Percentiles rank a stretch among this genome's conserved stretches.
These are phyloP conservation scores for Cirrhinus mrigala DNA, from an alignment of 2,797 vertebrate species.

Conservation along the genomic window DNA sequence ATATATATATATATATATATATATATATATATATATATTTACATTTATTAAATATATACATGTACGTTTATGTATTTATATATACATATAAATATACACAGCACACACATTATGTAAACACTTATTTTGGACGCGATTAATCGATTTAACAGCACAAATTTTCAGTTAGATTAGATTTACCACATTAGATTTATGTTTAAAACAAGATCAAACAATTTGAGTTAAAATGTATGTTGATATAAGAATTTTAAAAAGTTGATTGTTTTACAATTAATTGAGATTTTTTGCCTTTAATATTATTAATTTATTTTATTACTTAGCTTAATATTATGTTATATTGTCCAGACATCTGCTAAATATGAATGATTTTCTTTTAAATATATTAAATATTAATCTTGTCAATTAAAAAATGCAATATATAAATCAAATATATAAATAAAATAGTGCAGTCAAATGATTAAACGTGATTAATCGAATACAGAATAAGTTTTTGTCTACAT, in stretches of 20 bases:
- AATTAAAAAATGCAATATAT: not conserved
- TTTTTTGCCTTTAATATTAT: not conserved
- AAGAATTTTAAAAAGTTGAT: not conserved
- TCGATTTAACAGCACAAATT: no score
- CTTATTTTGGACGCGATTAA: no score
- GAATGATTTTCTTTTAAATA: not conserved
- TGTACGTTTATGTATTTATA: no score
- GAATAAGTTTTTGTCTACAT: no score
- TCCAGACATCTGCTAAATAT: not conserved
- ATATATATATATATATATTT: no score
- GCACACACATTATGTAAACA: no score
- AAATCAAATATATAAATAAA: no score
- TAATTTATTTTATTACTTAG: not conserved
- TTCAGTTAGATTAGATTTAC: not conserved
- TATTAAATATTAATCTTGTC: not conserved
- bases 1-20: no score
- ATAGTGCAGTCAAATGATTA: no score
- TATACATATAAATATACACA: no score
- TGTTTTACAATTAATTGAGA: not conserved
- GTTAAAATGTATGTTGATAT: not conserved
- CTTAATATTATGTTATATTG: not conserved
- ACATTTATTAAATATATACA: no score
- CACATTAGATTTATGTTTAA: not conserved
- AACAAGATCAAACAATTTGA: not conserved
- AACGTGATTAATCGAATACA: no score